phyloP scores from a whole-genome alignment of 1,140 invertebrate species.

The Drosophila tani region DNA sequence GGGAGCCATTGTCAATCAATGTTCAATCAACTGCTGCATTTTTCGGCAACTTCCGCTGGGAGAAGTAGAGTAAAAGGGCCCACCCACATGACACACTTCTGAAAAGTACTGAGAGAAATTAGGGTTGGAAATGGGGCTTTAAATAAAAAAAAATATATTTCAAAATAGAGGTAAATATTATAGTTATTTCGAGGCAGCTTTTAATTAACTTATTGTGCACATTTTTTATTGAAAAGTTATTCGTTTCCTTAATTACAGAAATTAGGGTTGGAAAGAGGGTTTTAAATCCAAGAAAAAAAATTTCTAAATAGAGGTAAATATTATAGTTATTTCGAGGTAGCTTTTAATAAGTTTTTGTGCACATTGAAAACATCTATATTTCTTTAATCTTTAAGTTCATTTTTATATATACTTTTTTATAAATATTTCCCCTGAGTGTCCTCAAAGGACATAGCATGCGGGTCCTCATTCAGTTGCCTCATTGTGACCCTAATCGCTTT shows the following conservation, averaged over 20 bases:
- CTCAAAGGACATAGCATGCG: conserved; percentile 50
- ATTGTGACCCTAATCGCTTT: conserved; percentile 79
- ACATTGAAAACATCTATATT: neutral
- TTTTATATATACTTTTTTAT: neutral
- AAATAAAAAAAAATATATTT: neutral
- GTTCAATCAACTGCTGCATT: conserved; percentile 75
- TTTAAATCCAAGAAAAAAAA: no score
- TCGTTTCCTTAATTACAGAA: neutral
- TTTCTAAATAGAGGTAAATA: neutral
- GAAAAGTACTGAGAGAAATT: neutral
- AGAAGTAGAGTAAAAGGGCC: conserved; percentile 19
- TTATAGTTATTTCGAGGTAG: no score
- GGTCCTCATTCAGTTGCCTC: conserved; percentile 37
- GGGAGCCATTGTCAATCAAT: conserved; percentile 69
- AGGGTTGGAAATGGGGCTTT: no score
- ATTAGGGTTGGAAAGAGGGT: neutral
- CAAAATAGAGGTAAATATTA: no score
- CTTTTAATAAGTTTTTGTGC: no score
- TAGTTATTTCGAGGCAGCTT: no score
- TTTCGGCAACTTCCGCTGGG: conserved; percentile 72
- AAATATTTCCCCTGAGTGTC: conserved; percentile 21
- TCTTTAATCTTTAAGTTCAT: neutral
- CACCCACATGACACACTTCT: conserved; percentile 68
- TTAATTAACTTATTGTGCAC: no score
- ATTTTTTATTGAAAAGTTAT: neutral